Evolutionary conservation across 2,797 vertebrate genomes (phyloP).

Genomic region (Lithobates sylvaticus): DNA sequence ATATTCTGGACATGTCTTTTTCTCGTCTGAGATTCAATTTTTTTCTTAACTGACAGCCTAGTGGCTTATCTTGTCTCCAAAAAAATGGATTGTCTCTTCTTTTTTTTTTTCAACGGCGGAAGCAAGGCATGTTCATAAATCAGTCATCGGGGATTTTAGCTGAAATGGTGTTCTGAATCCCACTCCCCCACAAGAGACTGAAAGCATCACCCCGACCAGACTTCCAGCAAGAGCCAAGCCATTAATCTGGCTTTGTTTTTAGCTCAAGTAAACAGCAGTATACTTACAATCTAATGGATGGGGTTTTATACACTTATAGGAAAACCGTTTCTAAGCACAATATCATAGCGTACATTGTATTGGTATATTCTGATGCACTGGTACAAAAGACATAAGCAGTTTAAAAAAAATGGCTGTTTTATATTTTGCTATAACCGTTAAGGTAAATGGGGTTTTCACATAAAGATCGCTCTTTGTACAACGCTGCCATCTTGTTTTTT

Average conservation of each 20-base stretch:
- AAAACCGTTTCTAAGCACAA: constrained; percentile 12
- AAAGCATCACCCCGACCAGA: constrained; percentile 59
- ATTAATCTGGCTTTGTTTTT: constrained; percentile 60
- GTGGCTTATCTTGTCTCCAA: constrained; percentile 62
- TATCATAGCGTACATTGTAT: constrained; percentile 1
- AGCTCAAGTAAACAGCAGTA: constrained; percentile 57
- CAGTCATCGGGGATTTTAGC: constrained; percentile 61
- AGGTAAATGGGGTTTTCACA: too few relatives aligned
- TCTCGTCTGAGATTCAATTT: constrained; percentile 54
- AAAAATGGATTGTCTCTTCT: constrained; percentile 62
- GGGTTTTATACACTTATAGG: constrained; percentile 33
- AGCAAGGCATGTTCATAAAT: constrained; percentile 59
- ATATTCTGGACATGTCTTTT: constrained; percentile 58
- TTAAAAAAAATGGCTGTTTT: too few relatives aligned
- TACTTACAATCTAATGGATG: constrained; percentile 60
- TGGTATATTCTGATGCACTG: too few relatives aligned
- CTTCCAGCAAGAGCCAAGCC: constrained; percentile 40
- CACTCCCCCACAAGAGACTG: constrained; percentile 51
- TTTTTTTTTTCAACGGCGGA: constrained; percentile 53
- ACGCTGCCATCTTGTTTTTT: too few relatives aligned
- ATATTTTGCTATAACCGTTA: too few relatives aligned
- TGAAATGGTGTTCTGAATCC: constrained; percentile 61
- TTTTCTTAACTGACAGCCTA: constrained; percentile 60
- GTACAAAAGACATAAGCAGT: too few relatives aligned
- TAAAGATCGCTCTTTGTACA: too few relatives aligned